Evolutionary conservation across 2,113 vertebrate species (phyloP).

Genomic region (Istiophorus platypterus): DNA sequence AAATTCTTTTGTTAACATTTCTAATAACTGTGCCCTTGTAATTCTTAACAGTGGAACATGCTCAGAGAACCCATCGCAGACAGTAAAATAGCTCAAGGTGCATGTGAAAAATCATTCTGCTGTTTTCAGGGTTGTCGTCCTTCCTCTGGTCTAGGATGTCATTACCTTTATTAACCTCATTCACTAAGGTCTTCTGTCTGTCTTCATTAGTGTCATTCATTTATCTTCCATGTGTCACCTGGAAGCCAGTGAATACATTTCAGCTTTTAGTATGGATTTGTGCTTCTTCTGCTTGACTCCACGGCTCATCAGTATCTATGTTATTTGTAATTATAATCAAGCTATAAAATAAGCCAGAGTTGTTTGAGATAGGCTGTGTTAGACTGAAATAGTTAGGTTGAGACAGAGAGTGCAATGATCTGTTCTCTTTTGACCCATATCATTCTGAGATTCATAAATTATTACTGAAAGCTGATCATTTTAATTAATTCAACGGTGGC

Average conservation of each 20-base stretch:
- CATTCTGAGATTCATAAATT: slow-evolving; percentile 32
- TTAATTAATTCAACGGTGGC: slow-evolving; percentile 46
- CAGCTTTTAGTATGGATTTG: slow-evolving; percentile 1
- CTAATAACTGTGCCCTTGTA: not conserved
- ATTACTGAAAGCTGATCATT: slow-evolving; percentile 44
- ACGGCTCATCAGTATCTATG: slow-evolving; percentile 24
- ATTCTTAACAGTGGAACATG: not conserved
- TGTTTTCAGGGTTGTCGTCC: slow-evolving; percentile 6
- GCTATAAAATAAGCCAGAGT: slow-evolving; percentile 13
- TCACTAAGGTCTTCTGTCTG: slow-evolving; percentile 9
- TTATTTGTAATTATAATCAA: slow-evolving; percentile 20
- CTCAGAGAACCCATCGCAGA: slow-evolving; percentile 2
- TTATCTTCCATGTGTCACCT: slow-evolving; percentile 19
- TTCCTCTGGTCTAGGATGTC: slow-evolving; percentile 16
- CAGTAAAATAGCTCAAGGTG: not conserved
- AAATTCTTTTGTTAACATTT: not conserved
- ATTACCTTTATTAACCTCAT: slow-evolving; percentile 47
- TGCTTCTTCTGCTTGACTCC: not conserved
- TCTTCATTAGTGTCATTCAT: slow-evolving; percentile 34
- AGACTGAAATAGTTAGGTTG: slow-evolving; percentile 22
- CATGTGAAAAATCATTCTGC: slow-evolving; percentile 8
- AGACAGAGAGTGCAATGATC: slow-evolving; percentile 13
- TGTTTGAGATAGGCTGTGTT: slow-evolving; percentile 14
- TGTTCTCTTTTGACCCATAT: slow-evolving; percentile 37
- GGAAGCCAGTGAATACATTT: not conserved